Conservation (phyloP, 2,888 invertebrate genomes). For the Troides aeacus region DNA sequence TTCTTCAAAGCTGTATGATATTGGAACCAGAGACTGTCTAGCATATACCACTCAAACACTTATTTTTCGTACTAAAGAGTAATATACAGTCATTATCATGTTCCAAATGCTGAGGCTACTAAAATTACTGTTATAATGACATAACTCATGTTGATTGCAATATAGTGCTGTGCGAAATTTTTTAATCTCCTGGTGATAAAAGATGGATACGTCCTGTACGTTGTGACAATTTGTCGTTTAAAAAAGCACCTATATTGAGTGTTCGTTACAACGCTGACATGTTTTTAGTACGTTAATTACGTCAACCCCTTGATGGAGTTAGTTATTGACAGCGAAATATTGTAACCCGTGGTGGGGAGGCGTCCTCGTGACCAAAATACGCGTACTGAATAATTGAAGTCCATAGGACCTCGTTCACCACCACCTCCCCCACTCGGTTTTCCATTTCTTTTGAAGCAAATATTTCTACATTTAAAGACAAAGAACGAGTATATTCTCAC, state of each 20-base stretch:
- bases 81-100: too few species aligned
- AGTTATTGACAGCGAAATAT: constrained; percentile 43
- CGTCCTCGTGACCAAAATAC: constrained; percentile 77
- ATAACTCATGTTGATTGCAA: too few species aligned
- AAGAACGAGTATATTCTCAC: not conserved
- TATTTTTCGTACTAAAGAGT: too few species aligned
- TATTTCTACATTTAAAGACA: not conserved
- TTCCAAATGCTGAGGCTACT: too few species aligned
- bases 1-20: too few species aligned
- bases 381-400: constrained; percentile 71
- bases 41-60: too few species aligned
- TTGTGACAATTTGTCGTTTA: not conserved
- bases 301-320: constrained; percentile 53
- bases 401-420: constrained; percentile 39
- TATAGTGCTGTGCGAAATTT: not conserved
- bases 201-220: not conserved
- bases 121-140: too few species aligned
- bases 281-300: constrained; percentile 53
- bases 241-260: constrained; percentile 4
- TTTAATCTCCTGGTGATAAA: not conserved
- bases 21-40: too few species aligned
- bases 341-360: constrained; percentile 35
- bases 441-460: constrained; percentile 36
- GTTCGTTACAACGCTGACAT: constrained; percentile 23
- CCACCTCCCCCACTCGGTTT: constrained; percentile 48